These are phyloP conservation scores for Aphyosemion australe DNA, from an alignment of 2,113 vertebrate genomes.

Conservation along the genomic window DNA sequence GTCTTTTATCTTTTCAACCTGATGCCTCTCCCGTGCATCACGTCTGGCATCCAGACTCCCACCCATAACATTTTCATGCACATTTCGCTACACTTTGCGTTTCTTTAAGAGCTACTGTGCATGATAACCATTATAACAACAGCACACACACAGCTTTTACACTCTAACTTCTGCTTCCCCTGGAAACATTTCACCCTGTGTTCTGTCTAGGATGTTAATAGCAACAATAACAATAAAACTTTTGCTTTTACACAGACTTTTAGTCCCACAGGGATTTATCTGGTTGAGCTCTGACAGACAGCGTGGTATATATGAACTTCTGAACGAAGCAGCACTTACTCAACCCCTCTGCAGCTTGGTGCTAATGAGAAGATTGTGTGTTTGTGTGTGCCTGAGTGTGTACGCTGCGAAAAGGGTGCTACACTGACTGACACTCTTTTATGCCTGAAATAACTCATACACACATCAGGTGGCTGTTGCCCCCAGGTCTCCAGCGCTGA, in stretches of 20 bases:
- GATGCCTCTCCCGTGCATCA: conserved; percentile 32
- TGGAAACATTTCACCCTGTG: not conserved
- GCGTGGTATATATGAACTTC: conserved; percentile 52
- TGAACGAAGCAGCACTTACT: conserved; percentile 56
- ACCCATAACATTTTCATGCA: conserved; percentile 58
- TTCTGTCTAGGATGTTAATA: conserved; percentile 6
- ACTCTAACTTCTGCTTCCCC: not conserved
- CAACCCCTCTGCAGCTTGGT: conserved; percentile 21
- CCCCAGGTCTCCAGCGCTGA: conserved; percentile 50
- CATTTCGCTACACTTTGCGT: conserved; percentile 7
- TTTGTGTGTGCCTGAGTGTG: conserved; percentile 24
- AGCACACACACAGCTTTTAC: conserved; percentile 15
- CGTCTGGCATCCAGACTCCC: conserved; percentile 45
- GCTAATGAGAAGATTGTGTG: conserved; percentile 62
- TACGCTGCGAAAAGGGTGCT: conserved; percentile 49
- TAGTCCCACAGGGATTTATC: conserved; percentile 29
- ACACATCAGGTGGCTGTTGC: conserved; percentile 63
- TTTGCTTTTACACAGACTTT: conserved; percentile 28
- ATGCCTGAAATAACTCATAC: conserved; percentile 69
- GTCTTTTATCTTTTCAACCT: conserved; percentile 9
- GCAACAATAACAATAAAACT: conserved; percentile 41
- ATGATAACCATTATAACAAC: conserved; percentile 33
- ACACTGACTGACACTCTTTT: conserved; percentile 62
- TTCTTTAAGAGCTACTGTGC: not conserved
- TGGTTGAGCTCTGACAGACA: conserved; percentile 43